These are phyloP conservation scores for Leucoraja ocellata DNA, from an alignment of 2,797 vertebrate genomes.

Conservation along the genomic window DNA sequence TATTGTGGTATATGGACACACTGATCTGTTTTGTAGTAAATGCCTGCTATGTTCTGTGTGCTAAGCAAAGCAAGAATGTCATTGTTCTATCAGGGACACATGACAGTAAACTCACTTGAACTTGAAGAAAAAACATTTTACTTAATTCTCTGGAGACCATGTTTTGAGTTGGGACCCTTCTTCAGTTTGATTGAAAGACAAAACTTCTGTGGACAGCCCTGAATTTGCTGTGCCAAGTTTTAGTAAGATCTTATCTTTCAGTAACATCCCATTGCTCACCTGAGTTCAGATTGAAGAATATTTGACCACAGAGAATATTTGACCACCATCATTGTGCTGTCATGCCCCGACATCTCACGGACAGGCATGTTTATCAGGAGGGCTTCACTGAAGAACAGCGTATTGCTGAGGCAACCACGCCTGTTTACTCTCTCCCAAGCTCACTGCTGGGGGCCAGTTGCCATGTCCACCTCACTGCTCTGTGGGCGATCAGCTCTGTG, in stretches of 20 bases:
- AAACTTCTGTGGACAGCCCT: too few relatives aligned
- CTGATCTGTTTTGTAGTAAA: too few relatives aligned
- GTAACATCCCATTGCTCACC: background rate
- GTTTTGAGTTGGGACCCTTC: too few relatives aligned
- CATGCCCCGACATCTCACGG: background rate
- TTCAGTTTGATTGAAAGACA: too few relatives aligned
- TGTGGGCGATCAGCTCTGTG: background rate
- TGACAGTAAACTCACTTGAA: too few relatives aligned
- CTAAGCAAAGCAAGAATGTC: too few relatives aligned
- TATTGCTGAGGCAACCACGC: background rate
- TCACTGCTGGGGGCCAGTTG: background rate
- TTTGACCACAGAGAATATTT: too few relatives aligned
- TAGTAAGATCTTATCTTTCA: background rate
- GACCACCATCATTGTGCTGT: too few relatives aligned
- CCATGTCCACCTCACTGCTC: background rate
- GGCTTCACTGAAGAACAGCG: background rate
- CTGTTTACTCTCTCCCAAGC: background rate
- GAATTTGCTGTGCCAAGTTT: background rate
- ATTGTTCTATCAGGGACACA: too few relatives aligned
- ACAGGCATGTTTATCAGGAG: background rate
- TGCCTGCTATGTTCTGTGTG: too few relatives aligned
- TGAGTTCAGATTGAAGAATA: background rate
- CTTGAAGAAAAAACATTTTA: background rate
- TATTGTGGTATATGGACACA: too few relatives aligned
- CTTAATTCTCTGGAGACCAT: background rate